Conservation (phyloP, 92 coral and sea anemone genomes). For the Parazoanthus atlanticus region DNA sequence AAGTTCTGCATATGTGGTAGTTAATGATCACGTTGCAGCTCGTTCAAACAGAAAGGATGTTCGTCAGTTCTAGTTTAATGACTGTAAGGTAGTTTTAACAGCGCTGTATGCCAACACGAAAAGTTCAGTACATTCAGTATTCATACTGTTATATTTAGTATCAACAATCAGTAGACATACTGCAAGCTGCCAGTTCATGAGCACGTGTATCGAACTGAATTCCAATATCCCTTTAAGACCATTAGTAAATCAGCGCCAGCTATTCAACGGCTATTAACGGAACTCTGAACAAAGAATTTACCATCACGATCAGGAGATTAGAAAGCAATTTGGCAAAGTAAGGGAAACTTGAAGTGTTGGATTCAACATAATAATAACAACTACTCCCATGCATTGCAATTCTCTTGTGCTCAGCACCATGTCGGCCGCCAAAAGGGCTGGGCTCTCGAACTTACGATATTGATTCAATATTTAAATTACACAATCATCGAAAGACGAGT, state of each 20-base stretch:
- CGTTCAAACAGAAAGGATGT: background rate
- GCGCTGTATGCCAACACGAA: background rate
- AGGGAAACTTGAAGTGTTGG: slow-evolving; percentile 15
- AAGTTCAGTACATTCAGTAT: background rate
- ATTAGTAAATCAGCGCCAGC: slow-evolving; percentile 1
- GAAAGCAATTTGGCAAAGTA: slow-evolving; percentile 28
- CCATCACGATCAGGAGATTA: slow-evolving; percentile 11
- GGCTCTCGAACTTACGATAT: background rate
- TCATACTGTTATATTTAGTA: background rate
- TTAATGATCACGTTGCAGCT: background rate
- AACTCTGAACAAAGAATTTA: slow-evolving; percentile 12
- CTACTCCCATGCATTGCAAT: background rate
- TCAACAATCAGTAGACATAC: background rate
- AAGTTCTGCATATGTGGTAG: too few relatives aligned
- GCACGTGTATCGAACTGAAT: background rate
- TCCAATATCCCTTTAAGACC: background rate
- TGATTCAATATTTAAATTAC: background rate
- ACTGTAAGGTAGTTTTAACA: background rate
- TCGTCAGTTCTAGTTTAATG: background rate
- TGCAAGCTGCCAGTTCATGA: background rate
- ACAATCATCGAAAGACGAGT: background rate
- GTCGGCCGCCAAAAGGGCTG: background rate
- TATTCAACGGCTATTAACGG: background rate
- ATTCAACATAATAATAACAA: background rate
- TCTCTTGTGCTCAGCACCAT: background rate